These are phyloP conservation scores for Falco cherrug DNA, from an alignment of 2,797 vertebrate species.

Conservation along the genomic window DNA sequence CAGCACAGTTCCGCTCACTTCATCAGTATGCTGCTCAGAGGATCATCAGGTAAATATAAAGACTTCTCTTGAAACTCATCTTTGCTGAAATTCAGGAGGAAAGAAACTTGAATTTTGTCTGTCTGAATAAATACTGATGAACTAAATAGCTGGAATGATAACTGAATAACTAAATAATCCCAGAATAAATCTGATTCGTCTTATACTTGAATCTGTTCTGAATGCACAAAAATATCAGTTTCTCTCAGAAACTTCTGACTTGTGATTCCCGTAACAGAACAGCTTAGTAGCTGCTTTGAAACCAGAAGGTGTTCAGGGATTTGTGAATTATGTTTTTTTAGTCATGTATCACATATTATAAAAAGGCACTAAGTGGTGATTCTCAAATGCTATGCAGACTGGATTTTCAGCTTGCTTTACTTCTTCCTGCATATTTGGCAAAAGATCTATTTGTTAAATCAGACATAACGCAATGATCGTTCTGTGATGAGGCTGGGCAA, in stretches of 20 bases:
- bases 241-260: not conserved
- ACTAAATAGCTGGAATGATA: not conserved
- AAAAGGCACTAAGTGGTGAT: not conserved
- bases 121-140: not conserved
- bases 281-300: not conserved
- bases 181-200: not conserved
- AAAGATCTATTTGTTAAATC: not conserved
- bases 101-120: not conserved
- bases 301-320: not conserved
- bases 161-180: not conserved
- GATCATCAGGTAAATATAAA: conserved; percentile 90
- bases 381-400: not conserved
- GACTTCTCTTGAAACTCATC: not conserved
- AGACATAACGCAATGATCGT: not conserved
- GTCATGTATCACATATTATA: not conserved
- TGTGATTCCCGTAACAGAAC: not conserved
- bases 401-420: not conserved
- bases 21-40: conserved; percentile 98
- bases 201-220: not conserved
- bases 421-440: not conserved
- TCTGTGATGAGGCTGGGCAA: rapidly evolving
- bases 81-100: not conserved
- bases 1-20: conserved; percentile 94
- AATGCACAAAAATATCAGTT: not conserved
- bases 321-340: not conserved